Evolutionary conservation across 2,888 invertebrate genomes (phyloP), one percentile per base, ranked within the genome.

Genomic region (Netelia virgata): DNA sequence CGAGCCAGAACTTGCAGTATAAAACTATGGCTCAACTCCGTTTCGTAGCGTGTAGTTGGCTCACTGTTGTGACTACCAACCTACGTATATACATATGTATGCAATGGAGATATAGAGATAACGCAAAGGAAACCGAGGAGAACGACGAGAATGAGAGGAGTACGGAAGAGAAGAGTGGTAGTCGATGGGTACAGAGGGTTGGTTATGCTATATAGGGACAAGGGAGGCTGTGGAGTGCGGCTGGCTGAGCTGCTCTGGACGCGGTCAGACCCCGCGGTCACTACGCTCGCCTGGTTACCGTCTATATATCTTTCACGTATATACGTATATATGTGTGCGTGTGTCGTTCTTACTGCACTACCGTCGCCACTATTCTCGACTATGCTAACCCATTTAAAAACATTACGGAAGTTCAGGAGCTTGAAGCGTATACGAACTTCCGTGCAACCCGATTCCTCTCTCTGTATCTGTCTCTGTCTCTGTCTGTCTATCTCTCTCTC

Each of bases 21-120:
- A 88, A 89, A 88, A 89, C 88, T 87, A 86, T 89, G 87, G 81
- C 77, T 16, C 83, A 86, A 89, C 89, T 86, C 83, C 78, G 36
- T 6, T 36, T 36, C 36, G 36, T 36, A 78, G 80, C 78, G 73
- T 83, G 11, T 66, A 83, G 82, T 81, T 80, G 74, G 68, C 64
- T 78, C 59, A 66, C 57, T 80, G 70, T 57, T 66, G 70, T n/a
- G 74, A 55, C 50, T 28, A 74, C 23, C 63, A 43, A 61, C 28
- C 28, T 57, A 16, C 18, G 9, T 57, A 55, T 55, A 55, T 55
- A 55, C 16, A 55, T 55, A 18, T 18, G 18, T 57, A 18, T 57
- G 57, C 41, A 50, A 43, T 55, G 18, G 53, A 55, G 23, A 63
- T 41, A 36, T 16, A 57, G 63, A 43, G 20, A 5, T 3, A 28